Base-by-base conservation (phyloP, 2,113 vertebrate genomes). In the Alectura lathami region DNA sequence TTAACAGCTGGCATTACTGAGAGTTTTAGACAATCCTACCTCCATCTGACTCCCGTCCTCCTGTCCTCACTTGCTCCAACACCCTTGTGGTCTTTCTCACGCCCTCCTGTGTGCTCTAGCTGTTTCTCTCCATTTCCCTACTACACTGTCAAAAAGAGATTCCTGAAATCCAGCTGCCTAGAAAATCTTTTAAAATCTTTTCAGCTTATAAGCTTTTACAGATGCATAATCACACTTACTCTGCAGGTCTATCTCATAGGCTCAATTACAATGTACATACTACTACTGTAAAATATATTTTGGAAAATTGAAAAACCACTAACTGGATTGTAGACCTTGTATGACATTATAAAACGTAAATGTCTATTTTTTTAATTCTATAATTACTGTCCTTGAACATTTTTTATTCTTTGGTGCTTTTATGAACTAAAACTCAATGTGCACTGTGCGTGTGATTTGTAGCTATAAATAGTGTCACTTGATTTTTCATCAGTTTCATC, bases 161-260 rank as follows among this genome's bases (percentile, higher is more conserved):
- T 90, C 23, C 21, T 40, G 9, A 60, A 51, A 73, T 56, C 40
- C 32, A 88, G 32, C 48, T 90, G 67, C 57, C 38, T 56, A 38
- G 34, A 79, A 91, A 85, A 91, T 38, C 22, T n/a, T 76, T 91
- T 72, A 50, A 87, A 82, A 63, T 30, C 32, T 54, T 85, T 54
- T 51, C 51, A 42, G 23, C 63, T 78, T 29, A 32, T 75, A 72
- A 56, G 43, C 22, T 63, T 91, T 89, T 38, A 75, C 29, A 89
- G 42, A 32, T 59, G 24, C 10, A 13, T 6, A 38, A 57, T 60
- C 67, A 56, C 56, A 29, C 32, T n/a, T 45, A 22, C 1, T 1
- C 29, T 70, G 12, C 21, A 54, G 32, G 34, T 20, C 23, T 62
- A 0, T 36, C 26, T 95, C 38, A 8, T 32, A 50, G 29, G 34